These are phyloP conservation scores for Macrophya annulata DNA, from an alignment of 2,888 invertebrate species.

Conservation along the genomic window DNA sequence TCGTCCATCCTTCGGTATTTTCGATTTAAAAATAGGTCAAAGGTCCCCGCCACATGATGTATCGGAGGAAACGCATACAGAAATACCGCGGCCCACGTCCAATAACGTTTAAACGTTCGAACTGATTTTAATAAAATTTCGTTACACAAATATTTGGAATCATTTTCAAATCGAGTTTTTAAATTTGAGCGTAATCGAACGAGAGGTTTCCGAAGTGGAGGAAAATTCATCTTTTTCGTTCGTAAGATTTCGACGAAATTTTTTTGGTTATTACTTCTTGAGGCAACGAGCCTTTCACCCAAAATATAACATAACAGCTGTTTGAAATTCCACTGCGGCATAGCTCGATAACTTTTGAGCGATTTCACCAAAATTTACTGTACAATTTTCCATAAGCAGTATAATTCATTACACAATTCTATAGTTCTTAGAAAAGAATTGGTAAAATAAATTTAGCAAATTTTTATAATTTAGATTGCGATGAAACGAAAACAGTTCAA, in stretches of 20 bases:
- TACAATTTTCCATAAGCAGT: neutral
- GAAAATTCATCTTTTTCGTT: too few species aligned
- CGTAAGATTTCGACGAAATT: too few species aligned
- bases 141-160: too few species aligned
- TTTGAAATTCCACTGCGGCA: too few species aligned
- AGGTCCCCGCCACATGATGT: slow-evolving; percentile 7
- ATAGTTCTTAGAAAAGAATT: neutral
- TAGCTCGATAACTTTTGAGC: too few species aligned
- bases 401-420: neutral
- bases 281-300: too few species aligned
- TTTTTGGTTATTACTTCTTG: too few species aligned
- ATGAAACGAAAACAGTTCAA: slow-evolving; percentile 34
- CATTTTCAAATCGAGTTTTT: too few species aligned
- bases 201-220: too few species aligned
- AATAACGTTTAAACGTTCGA: neutral
- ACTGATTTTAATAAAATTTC: neutral
- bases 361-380: neutral
- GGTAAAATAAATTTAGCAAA: neutral
- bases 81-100: neutral
- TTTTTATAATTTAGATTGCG: neutral
- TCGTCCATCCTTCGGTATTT: slow-evolving; percentile 18
- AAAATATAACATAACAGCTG: too few species aligned
- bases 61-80: neutral
- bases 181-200: too few species aligned
- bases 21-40: neutral